A percentile compares a stretch with the other conserved stretches of the same genome.
phyloP scores from a whole-genome alignment of 2,113 vertebrate species.

The Vanacampus margaritifer region DNA sequence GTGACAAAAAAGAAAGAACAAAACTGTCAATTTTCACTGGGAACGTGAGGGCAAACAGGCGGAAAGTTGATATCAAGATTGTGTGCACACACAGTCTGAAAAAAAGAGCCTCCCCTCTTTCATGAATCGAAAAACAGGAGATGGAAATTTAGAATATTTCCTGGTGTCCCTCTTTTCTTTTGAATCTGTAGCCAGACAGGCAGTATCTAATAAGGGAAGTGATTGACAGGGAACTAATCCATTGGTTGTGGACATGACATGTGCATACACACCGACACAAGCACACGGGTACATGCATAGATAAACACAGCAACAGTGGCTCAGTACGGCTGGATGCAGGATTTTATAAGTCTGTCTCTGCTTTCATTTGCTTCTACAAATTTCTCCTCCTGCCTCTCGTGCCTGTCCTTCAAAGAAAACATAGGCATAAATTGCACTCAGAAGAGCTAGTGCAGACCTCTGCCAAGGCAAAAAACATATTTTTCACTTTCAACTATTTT shows the following conservation, averaged over 20 bases:
- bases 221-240: slow-evolving; percentile 28
- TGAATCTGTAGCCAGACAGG: slow-evolving; percentile 16
- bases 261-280: neutral
- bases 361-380: too few relatives aligned
- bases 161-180: slow-evolving; percentile 42
- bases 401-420: too few relatives aligned
- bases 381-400: too few relatives aligned
- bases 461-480: too few relatives aligned
- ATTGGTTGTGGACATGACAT: neutral
- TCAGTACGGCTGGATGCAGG: too few relatives aligned
- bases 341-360: too few relatives aligned
- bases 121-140: slow-evolving; percentile 58
- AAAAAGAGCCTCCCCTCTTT: slow-evolving; percentile 51
- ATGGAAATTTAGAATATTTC: slow-evolving; percentile 72
- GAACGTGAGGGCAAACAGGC: slow-evolving; percentile 47
- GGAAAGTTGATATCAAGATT: slow-evolving; percentile 52
- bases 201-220: slow-evolving; percentile 48
- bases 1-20: slow-evolving; percentile 46
- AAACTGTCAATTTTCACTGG: slow-evolving; percentile 41
- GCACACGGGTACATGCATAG: too few relatives aligned
- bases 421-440: too few relatives aligned
- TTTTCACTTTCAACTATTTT: too few relatives aligned
- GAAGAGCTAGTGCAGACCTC: too few relatives aligned
- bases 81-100: slow-evolving; percentile 31
- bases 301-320: too few relatives aligned